Evolutionary conservation across 2,113 vertebrate genomes (phyloP).

Genomic region (Leptocoma aspasia): DNA sequence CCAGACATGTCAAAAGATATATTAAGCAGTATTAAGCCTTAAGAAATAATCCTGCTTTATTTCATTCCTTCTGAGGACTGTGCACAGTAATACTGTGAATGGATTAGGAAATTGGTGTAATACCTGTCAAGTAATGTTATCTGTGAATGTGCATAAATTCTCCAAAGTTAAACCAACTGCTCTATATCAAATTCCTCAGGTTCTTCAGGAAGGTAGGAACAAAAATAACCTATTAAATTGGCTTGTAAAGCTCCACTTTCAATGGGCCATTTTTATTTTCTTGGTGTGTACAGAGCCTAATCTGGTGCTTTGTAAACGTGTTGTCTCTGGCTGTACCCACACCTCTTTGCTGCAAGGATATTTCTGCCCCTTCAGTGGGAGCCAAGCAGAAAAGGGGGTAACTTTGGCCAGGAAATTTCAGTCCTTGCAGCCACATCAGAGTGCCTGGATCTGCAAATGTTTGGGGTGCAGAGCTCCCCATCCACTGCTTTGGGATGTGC

Average conservation of each 20-base stretch:
- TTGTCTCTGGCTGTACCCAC: neutral
- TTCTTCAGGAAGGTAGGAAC: neutral
- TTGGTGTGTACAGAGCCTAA: neutral
- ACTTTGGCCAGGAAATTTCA: neutral
- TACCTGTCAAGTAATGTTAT: conserved; percentile 1
- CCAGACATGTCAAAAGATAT: neutral
- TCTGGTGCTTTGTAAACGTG: neutral
- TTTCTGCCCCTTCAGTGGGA: neutral
- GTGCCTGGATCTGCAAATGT: neutral
- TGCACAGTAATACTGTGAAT: neutral
- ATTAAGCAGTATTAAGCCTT: neutral
- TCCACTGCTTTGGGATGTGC: neutral
- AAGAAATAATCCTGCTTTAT: conserved; percentile 15
- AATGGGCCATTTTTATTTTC: neutral
- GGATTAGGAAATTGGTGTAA: conserved; percentile 16
- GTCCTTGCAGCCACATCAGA: neutral
- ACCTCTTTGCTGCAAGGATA: neutral
- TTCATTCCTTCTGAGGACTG: neutral
- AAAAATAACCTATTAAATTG: neutral
- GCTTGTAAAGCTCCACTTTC: neutral
- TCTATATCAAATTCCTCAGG: neutral
- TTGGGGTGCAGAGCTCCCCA: too few relatives aligned
- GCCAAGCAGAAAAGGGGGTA: neutral
- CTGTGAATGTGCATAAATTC: neutral
- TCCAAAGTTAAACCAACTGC: neutral